Base-by-base conservation (phyloP, 2,113 vertebrate species). In the Naja naja region DNA sequence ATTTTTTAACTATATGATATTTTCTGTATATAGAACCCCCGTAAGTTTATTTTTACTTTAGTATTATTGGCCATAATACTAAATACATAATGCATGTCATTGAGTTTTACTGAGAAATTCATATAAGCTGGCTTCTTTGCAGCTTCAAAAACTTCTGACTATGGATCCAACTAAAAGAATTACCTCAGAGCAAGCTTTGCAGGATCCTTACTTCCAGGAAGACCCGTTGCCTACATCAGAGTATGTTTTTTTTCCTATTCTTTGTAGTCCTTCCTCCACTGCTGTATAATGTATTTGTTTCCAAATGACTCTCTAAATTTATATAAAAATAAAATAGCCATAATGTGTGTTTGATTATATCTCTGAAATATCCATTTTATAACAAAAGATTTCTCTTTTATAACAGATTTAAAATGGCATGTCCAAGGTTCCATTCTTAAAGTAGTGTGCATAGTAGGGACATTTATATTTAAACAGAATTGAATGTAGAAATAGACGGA, bases 121-220 rank as follows among this genome's bases (percentile, higher is more conserved):
- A 94, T 93, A 87, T 88, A 90, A 95, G 10, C 47, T 64, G 39
- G 11, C 52, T 96, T 0, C 95, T 94, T 94, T 93, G 23, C 95
- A 99, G 99, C 99, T 99, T 94, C 99, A 99, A 97, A 99, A 99
- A 94, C 98, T 99, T 93, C 98, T 99, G 81, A 99, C 99, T 74
- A 99, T 99, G 99, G 99, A 99, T 96, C 99, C 99, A 93, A 99
- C 99, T 25, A 99, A 99, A 97, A 98, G 99, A 97, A 99, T 99
- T 96, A 99, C 99, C 81, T 99, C 99, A 49, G 99, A 99, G 95
- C 99, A 99, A 97, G 98, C 99, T 58, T 98, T 99, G 94, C 99
- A 99, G 97, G 99, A 99, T 95, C 98, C 98, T 3, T 99, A 99
- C 95, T 99, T 99, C 96, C 98, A 99, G 95, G 99, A 99, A 97